Evolutionary conservation across 2,113 vertebrate species (phyloP).

Genomic region (Myotis yumanensis): DNA sequence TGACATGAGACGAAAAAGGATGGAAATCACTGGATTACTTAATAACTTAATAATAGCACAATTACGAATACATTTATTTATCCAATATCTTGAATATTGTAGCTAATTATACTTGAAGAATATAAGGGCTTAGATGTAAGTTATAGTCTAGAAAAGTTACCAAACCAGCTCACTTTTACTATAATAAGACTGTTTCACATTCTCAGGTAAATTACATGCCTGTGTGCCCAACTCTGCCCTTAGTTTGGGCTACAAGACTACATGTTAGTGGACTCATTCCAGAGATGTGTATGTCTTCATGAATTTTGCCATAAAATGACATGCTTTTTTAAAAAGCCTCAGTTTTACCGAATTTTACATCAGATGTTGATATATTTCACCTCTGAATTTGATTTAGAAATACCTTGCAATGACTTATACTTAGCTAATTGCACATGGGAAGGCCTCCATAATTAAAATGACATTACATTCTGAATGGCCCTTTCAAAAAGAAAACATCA

Average conservation of each 20-base stretch:
- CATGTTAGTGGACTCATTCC: neutral
- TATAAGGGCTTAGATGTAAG: neutral
- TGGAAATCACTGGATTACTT: neutral
- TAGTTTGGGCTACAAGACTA: neutral
- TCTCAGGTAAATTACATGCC: neutral
- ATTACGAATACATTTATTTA: neutral
- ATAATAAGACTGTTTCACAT: neutral
- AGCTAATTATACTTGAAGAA: slow-evolving; percentile 8
- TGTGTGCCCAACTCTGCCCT: neutral
- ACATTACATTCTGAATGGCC: slow-evolving; percentile 3
- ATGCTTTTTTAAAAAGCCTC: slow-evolving; percentile 1
- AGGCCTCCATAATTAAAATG: neutral
- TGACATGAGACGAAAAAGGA: neutral
- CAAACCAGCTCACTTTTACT: neutral
- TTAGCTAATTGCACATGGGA: slow-evolving; percentile 44
- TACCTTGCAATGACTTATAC: neutral
- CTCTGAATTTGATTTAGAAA: slow-evolving; percentile 57
- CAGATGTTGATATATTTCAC: slow-evolving; percentile 49
- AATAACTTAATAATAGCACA: neutral
- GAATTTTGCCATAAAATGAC: neutral
- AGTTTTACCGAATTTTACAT: slow-evolving; percentile 46
- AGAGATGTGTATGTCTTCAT: neutral
- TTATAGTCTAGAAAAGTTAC: slow-evolving; percentile 19
- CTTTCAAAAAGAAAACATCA: neutral
- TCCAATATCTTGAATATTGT: neutral